phyloP scores from a whole-genome alignment of 2,113 vertebrate species.

The Lota lota region DNA sequence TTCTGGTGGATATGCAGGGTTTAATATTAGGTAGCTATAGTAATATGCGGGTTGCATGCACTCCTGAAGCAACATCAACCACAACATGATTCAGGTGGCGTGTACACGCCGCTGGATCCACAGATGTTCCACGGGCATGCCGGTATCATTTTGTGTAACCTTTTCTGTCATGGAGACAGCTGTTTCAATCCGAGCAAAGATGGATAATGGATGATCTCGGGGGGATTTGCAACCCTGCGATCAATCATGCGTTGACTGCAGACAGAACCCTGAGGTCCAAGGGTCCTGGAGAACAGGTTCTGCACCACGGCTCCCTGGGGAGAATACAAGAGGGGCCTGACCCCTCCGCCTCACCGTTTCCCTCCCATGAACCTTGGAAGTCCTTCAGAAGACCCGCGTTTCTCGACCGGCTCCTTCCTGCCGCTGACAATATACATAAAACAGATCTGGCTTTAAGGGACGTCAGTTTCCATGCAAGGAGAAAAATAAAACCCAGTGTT shows the following conservation, averaged over 20 bases:
- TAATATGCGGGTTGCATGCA: no score
- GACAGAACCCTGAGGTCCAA: constrained; percentile 21
- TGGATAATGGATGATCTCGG: constrained; percentile 37
- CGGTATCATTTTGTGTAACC: background rate
- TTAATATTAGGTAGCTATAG: no score
- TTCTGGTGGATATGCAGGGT: no score
- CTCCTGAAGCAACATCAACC: background rate
- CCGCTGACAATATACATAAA: constrained; percentile 19
- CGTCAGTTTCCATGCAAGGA: constrained; percentile 18
- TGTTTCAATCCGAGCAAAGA: constrained; percentile 31
- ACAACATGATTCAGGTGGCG: constrained; percentile 30
- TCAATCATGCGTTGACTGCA: constrained; percentile 45
- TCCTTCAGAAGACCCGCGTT: constrained; percentile 1
- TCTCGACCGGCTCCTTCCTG: constrained; percentile 15
- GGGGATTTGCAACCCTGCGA: constrained; percentile 23
- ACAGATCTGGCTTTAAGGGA: constrained; percentile 8
- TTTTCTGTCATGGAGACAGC: constrained; percentile 29
- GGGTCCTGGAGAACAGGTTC: constrained; percentile 8
- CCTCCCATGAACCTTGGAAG: background rate
- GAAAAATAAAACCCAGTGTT: background rate
- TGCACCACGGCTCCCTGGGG: constrained; percentile 17
- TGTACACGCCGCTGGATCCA: constrained; percentile 44
- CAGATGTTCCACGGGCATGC: constrained; percentile 24
- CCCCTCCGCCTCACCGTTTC: constrained; percentile 3
- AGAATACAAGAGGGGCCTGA: background rate